Base-by-base conservation (phyloP, 2,113 vertebrate genomes). In the Hucho hucho region DNA sequence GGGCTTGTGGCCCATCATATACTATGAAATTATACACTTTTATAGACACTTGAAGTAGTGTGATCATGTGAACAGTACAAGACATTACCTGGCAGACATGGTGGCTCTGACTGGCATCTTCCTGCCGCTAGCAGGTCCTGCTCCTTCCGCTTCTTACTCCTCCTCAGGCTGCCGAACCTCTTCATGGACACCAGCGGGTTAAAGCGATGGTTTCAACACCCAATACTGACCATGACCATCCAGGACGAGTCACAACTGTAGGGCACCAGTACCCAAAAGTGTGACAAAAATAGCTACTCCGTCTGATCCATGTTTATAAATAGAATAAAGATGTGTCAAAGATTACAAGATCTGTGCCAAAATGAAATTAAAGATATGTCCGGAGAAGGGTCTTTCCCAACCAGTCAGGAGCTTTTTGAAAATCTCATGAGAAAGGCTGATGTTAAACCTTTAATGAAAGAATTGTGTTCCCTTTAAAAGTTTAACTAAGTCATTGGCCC, bases 81-180 rank as follows among this genome's bases (percentile, higher is more conserved):
- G 70, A 76, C 72, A 13, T 84, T 93, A 93, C 92, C 92, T 29
- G 86, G 68, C 46, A 89, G 82, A 83, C 83, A 85, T 2, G 89
- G 93, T 7, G 94, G 93, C 83, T 96, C 95, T 0, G 96, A 96
- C 86, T 93, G 95, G 75, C 91, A 89, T 77, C 95, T 91, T 86
- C 90, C 93, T 5, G 90, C 87, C 4, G 90, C 87, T 83, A 91
- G 86, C 74, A 86, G 87, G 81, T 91, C 91, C 72, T 89, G 89
- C 74, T 93, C 90, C 88, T 92, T 92, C 63, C 85, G 93, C 83
- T 96, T 98, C 94, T 95, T 98, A 92, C 83, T 96, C 76, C 95
- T 93, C 87, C 96, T 93, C 75, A 98, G 92, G 77, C 96, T 98
- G 82, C 96, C 95, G 84, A 98, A 98, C 68, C 96, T 95, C 95